Conservation (phyloP, 2,797 vertebrate genomes). For the Ctenosaura bakeri region DNA sequence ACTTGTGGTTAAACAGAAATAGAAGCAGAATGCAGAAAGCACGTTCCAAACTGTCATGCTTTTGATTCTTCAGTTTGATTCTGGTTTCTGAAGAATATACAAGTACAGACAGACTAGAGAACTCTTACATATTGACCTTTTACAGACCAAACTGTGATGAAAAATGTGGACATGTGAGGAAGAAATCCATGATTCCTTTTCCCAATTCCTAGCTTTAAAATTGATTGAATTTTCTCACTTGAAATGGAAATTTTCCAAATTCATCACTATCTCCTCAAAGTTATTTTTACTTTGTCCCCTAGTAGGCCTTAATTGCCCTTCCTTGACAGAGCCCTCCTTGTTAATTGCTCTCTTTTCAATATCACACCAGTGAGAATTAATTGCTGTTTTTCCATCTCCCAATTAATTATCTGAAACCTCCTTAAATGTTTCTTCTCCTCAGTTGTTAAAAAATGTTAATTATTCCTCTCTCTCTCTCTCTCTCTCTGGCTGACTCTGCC, state of each 20-base stretch:
- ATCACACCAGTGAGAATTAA: neutral
- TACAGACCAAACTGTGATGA: neutral
- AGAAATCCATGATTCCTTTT: neutral
- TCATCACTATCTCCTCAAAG: neutral
- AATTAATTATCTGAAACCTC: neutral
- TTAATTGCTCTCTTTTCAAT: neutral
- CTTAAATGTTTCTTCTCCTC: neutral
- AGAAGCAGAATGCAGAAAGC: neutral
- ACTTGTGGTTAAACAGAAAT: neutral
- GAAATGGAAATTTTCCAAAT: neutral
- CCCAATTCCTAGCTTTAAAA: neutral
- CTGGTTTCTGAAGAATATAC: neutral
- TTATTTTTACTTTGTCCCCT: neutral
- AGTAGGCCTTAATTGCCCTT: neutral
- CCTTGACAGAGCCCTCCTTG: neutral
- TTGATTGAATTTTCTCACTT: neutral
- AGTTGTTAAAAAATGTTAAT: slow-evolving; percentile 6
- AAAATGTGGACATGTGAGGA: neutral
- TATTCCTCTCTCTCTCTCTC: neutral
- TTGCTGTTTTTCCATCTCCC: neutral
- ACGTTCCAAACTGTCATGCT: no score
- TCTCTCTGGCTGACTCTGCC: neutral
- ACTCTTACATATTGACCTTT: no score
- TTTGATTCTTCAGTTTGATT: neutral
- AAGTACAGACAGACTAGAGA: neutral